These are phyloP conservation scores for Eurystomus glaucurus DNA, from an alignment of 2,797 vertebrate genomes.

Conservation along the genomic window DNA sequence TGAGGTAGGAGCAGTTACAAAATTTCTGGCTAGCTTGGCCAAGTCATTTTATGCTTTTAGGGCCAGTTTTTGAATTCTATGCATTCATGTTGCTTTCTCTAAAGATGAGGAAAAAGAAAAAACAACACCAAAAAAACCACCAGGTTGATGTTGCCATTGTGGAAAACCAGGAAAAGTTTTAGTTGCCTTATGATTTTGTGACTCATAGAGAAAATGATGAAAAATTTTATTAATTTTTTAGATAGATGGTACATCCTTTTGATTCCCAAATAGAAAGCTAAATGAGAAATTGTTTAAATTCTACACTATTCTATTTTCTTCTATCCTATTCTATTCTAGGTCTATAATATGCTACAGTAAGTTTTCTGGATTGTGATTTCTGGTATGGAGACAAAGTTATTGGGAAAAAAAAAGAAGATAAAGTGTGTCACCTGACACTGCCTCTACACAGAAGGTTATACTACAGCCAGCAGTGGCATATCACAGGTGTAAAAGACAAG, in stretches of 20 bases:
- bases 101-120: accelerated
- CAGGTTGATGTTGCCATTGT: background rate
- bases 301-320: background rate
- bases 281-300: background rate
- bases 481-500: background rate
- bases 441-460: background rate
- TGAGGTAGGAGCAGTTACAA: background rate
- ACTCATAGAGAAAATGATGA: background rate
- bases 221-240: background rate
- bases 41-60: background rate
- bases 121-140: background rate
- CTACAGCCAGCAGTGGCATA: background rate
- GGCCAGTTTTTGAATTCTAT: background rate
- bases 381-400: background rate
- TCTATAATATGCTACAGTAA: background rate
- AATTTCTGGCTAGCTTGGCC: background rate
- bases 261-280: background rate
- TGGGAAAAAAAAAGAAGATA: background rate
- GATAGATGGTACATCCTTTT: background rate
- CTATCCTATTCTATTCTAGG: background rate
- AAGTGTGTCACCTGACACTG: background rate
- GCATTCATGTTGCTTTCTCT: background rate
- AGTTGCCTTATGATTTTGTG: background rate
- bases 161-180: background rate
- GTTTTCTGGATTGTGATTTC: background rate